A percentile compares a stretch with the other conserved stretches of the same genome.
These are phyloP conservation scores for Gila orcuttii DNA, from an alignment of 2,113 vertebrate genomes.

Conservation along the genomic window DNA sequence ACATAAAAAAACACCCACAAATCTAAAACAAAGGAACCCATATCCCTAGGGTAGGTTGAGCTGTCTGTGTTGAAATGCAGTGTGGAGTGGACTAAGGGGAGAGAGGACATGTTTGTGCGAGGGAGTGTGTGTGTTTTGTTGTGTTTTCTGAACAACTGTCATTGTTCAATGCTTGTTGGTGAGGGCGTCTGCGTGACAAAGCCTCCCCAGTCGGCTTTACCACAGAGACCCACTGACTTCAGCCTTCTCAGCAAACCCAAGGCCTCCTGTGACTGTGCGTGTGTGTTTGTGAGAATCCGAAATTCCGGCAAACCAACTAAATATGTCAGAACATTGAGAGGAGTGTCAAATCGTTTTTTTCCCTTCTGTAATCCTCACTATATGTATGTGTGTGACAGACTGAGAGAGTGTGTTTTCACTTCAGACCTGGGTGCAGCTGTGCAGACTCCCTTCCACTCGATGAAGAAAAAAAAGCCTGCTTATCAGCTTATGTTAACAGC, in stretches of 20 bases:
- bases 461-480: not conserved
- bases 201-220: constrained; percentile 41
- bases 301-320: constrained; percentile 44
- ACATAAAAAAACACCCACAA: constrained; percentile 32
- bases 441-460: not conserved
- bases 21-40: constrained; percentile 29
- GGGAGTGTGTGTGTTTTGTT: constrained; percentile 36
- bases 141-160: constrained; percentile 45
- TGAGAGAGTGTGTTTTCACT: not conserved
- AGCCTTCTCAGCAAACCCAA: constrained; percentile 55
- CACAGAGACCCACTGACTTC: constrained; percentile 44
- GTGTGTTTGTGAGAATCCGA: constrained; percentile 20
- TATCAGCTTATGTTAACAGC: constrained; percentile 48
- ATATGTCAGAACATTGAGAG: constrained; percentile 37
- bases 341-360: constrained; percentile 30
- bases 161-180: constrained; percentile 31
- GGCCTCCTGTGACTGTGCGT: constrained; percentile 42
- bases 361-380: constrained; percentile 27
- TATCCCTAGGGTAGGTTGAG: constrained; percentile 17
- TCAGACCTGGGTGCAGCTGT: constrained; percentile 29
- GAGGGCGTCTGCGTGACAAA: constrained; percentile 52
- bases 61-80: constrained; percentile 44
- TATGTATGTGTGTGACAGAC: not conserved
- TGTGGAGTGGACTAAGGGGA: constrained; percentile 36
- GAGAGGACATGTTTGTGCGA: constrained; percentile 10